Evolutionary conservation across 2,888 invertebrate species (phyloP).

Genomic region (Lissonota sp.): DNA sequence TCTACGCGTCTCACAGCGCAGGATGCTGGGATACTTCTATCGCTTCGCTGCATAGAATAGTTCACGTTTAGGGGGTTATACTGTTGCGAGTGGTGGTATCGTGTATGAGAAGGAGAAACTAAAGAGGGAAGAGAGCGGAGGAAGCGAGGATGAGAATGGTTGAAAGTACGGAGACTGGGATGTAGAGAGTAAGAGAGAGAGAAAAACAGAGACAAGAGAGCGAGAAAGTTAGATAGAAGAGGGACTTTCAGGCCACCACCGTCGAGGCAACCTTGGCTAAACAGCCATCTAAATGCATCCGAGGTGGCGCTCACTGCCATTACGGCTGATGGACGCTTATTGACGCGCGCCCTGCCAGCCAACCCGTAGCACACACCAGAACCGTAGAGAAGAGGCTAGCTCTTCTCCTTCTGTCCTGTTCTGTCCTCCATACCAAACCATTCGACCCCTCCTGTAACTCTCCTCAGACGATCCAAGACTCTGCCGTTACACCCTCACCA

Average conservation of each 20-base stretch:
- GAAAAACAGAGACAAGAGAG: constrained; percentile 33
- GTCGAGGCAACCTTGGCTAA: constrained; percentile 83
- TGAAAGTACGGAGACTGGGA: constrained; percentile 4
- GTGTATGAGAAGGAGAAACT: constrained; percentile 33
- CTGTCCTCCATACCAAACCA: constrained; percentile 52
- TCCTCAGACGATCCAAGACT: constrained; percentile 66
- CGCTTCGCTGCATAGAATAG: constrained; percentile 29
- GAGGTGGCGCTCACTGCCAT: constrained; percentile 84
- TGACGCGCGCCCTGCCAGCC: constrained; percentile 82
- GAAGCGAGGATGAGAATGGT: constrained; percentile 31
- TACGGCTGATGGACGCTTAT: constrained; percentile 84
- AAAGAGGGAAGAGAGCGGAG: constrained; percentile 18
- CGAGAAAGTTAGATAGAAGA: constrained; percentile 59
- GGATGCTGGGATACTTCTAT: constrained; percentile 23
- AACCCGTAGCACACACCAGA: constrained; percentile 66
- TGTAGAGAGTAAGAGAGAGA: constrained; percentile 31
- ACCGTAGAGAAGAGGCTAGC: constrained; percentile 70
- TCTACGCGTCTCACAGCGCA: constrained; percentile 15
- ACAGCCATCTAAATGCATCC: constrained; percentile 84
- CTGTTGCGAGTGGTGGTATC: constrained; percentile 33
- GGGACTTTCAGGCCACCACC: constrained; percentile 77
- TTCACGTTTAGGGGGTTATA: constrained; percentile 5
- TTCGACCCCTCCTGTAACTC: constrained; percentile 57
- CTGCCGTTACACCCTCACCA: constrained; percentile 54
- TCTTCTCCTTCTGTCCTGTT: constrained; percentile 72